phyloP scores from a whole-genome alignment of 2,113 vertebrate genomes.

The Cynocephalus volans region DNA sequence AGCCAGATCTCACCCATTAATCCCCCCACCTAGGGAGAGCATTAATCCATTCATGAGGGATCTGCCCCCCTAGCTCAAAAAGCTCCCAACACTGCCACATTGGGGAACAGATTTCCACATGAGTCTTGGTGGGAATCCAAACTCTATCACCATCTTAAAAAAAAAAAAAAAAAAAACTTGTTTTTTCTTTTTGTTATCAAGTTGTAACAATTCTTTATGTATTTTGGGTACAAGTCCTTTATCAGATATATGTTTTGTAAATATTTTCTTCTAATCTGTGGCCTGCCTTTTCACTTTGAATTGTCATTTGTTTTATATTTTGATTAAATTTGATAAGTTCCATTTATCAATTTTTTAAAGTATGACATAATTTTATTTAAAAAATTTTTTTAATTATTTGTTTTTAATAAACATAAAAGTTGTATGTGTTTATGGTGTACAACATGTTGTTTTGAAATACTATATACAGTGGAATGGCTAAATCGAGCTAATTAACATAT shows the following conservation, averaged over 20 bases:
- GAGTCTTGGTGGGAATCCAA: too few species aligned
- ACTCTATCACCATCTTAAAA: too few species aligned
- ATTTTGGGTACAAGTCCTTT: not conserved
- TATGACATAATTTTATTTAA: not conserved
- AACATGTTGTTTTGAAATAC: not conserved
- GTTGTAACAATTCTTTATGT: not conserved
- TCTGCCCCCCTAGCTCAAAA: too few species aligned
- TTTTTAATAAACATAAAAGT: not conserved
- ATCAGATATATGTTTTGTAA: not conserved
- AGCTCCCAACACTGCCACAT: too few species aligned
- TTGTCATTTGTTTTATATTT: not conserved
- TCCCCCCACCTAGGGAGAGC: too few species aligned
- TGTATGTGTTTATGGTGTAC: not conserved
- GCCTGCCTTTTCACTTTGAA: not conserved
- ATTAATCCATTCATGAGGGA: too few species aligned
- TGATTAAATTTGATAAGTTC: not conserved
- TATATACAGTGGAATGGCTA: not conserved
- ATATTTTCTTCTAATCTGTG: not conserved
- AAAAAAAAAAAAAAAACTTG: not conserved
- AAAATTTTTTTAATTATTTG: not conserved
- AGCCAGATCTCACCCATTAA: too few species aligned
- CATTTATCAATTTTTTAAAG: not conserved
- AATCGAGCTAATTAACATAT: not conserved
- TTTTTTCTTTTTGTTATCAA: not conserved
- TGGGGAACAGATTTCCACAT: too few species aligned